Conservation (phyloP, 2,797 vertebrate genomes). For the Hafferia zeledoni region DNA sequence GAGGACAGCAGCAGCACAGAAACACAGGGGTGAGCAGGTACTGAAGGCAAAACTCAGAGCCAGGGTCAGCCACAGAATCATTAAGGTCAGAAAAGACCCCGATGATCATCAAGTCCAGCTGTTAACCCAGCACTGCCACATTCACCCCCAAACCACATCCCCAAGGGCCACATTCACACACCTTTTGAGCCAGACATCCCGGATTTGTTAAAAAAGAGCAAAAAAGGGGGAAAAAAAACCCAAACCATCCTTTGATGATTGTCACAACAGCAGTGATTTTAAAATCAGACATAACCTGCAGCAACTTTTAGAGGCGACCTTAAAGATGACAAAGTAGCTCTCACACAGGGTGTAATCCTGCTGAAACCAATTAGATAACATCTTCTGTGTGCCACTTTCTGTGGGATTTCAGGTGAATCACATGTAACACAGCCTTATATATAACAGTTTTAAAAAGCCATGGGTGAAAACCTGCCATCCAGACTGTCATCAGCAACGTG, state of each 20-base stretch:
- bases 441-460: not conserved
- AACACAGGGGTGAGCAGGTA: not conserved
- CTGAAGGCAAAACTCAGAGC: not conserved
- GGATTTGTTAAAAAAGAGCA: not conserved
- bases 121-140: not conserved
- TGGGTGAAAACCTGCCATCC: not conserved
- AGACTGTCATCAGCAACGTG: not conserved
- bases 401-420: not conserved
- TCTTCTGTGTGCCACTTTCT: not conserved
- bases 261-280: not conserved
- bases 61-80: not conserved
- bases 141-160: not conserved
- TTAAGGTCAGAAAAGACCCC: not conserved
- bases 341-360: not conserved
- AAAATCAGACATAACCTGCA: not conserved
- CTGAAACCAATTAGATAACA: not conserved
- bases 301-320: not conserved
- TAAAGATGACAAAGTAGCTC: not conserved
- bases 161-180: not conserved
- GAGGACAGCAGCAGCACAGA: not conserved
- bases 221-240: too few species aligned
- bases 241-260: not conserved
- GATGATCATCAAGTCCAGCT: not conserved
- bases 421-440: not conserved
- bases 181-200: not conserved